Base-by-base conservation (phyloP, 2,797 vertebrate genomes). In the Naso thynnoides region DNA sequence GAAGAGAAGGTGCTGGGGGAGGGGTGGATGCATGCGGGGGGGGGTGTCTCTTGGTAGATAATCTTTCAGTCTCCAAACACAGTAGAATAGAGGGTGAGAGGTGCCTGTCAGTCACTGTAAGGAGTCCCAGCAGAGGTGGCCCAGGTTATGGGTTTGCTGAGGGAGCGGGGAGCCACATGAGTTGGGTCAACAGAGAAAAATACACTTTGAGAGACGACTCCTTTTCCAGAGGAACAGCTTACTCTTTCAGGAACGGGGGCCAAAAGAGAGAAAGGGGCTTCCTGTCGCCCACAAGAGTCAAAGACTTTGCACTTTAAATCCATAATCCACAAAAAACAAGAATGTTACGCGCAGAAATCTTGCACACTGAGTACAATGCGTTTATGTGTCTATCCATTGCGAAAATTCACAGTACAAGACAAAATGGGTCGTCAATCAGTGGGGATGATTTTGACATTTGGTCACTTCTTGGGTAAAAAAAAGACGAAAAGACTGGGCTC, bases 31-130 rank as follows among this genome's bases (percentile, higher is more conserved):
- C 58, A 60, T 72, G n/a, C 9, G 16, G 36, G 50, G 71, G 52
- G 16, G 21, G 65, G 45, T 23, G 57, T 56, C 8, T 38, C 57
- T 68, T 24, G 65, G 64, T 68, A 61, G 83, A 86, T 88, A 79
- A 88, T 88, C 87, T 86, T 81, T 76, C 73, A 53, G 72, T 74
- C 77, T 87, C 63, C 59, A 70, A 83, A 82, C 84, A 53, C 76
- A 71, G 62, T 47, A 76, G 81, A 78, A 19, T 54, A 13, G 69
- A 61, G 78, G 86, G 78, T 24, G 45, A 86, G 74, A 88, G 88
- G 86, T 86, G 76, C 3, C 88, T 84, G 90, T 85, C 91, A 87
- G 52, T 90, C 89, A 86, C 55, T 13, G 66, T 41, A 39, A 78
- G 54, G 54, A 82, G 71, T 81, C 82, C 77, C 79, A 47, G 6